Base-by-base conservation (phyloP, 2,888 invertebrate genomes). In the Drosophila austrosaltans region DNA sequence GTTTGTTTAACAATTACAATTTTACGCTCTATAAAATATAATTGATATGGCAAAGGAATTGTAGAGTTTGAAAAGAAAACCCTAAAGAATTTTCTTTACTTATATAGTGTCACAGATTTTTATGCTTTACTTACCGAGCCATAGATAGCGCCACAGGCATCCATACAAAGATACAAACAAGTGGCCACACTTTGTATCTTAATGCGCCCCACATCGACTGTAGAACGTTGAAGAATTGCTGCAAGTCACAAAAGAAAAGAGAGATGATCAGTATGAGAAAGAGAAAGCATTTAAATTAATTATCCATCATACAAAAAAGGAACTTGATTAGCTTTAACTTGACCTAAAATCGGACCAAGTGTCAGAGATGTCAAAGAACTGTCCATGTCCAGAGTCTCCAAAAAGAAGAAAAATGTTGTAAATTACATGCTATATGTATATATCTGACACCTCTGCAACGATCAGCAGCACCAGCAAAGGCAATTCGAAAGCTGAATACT, bases 91-190 rank as follows among this genome's bases (percentile, higher is more conserved):
- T 36, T 10, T 36, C 36, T 8, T 1, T 36, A 36, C 36, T 36
- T 36, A 32, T 10, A 36, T 8, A 36, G 8, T 10, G 36, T 8
- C 36, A 36, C 36, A 36, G 16, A 16, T 36, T 8, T 36, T 36
- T 2, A 36, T 36, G 8, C 36, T 36, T 88, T 92, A 95, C 97
- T 95, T 94, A 97, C 97, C 95, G 97, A 95, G 93, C 96, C 96
- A 94, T 97, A 97, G 89, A 96, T 95, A 92, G 95, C 94, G 93
- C 97, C 97, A 93, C 97, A 97, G 89, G 95, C 94, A 93, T 97
- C 96, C 96, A 97, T 97, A 93, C 97, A 97, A 93, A 97, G 95
- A 94, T 95, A 97, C 92, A 96, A 94, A 93, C 97, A 97, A 87
- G 97, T 96, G 90, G 96, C 96, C 81, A 96, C 95, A 93, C 97